Percentiles rank a stretch among this genome's conserved stretches.
These are phyloP conservation scores for Acrocephalus scirpaceus DNA, from an alignment of 2,797 vertebrate species.

Conservation along the genomic window DNA sequence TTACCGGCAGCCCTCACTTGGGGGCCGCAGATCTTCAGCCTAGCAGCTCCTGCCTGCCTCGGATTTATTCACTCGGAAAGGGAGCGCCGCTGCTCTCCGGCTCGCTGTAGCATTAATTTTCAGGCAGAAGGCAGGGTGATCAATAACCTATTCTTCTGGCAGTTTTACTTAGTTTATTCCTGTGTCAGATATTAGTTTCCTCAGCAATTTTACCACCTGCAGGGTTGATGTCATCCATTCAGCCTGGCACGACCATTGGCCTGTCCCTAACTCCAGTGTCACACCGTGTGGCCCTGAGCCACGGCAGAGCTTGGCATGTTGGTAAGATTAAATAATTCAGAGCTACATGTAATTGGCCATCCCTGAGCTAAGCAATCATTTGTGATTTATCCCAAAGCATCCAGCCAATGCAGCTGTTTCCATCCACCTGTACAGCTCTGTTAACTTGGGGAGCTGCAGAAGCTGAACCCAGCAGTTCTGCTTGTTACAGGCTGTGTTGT, in stretches of 20 bases:
- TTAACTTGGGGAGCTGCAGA: neutral
- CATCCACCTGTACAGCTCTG: neutral
- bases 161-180: slow-evolving; percentile 3
- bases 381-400: neutral
- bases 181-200: neutral
- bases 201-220: neutral
- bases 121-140: neutral
- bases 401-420: neutral
- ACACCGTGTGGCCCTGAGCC: neutral
- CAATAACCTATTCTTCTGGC: slow-evolving; percentile 5
- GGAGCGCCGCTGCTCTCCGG: neutral
- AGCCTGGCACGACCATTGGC: accelerated
- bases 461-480: neutral
- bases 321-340: neutral
- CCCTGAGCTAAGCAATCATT: neutral
- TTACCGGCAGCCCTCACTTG: neutral
- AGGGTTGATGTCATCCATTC: neutral
- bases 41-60: neutral
- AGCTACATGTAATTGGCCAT: neutral
- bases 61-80: neutral
- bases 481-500: neutral
- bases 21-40: neutral
- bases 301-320: neutral
- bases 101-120: neutral
- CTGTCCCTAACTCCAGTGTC: neutral